Evolutionary conservation across 64 coral and sea anemone species (phyloP).

Genomic region (Porites lutea): DNA sequence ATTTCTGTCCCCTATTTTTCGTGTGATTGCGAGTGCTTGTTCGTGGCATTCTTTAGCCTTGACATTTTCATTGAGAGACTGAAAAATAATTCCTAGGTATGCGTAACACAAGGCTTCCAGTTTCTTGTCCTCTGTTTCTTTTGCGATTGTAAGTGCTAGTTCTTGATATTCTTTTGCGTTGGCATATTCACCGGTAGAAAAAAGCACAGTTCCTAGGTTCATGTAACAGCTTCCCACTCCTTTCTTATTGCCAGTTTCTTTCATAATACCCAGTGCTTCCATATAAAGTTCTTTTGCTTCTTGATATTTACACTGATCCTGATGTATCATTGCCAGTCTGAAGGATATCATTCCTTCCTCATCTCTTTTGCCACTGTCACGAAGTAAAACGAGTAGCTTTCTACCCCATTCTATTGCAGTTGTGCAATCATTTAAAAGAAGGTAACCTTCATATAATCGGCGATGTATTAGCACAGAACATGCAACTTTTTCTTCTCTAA

Average conservation of each 20-base stretch:
- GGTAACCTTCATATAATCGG: background rate
- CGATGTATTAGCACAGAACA: background rate
- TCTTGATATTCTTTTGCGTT: background rate
- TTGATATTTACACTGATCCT: background rate
- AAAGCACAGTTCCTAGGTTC: background rate
- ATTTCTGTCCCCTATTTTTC: background rate
- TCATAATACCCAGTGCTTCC: background rate
- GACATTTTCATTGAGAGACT: background rate
- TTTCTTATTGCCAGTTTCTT: background rate
- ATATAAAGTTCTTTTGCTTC: background rate
- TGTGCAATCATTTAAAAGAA: background rate
- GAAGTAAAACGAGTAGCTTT: background rate
- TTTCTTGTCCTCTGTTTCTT: background rate
- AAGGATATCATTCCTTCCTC: background rate
- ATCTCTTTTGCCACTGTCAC: background rate
- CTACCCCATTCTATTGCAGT: background rate
- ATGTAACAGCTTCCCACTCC: background rate
- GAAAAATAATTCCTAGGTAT: background rate
- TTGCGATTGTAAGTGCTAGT: background rate
- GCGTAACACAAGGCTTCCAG: background rate
- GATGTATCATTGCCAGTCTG: background rate
- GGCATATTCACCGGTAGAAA: background rate
- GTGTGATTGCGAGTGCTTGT: background rate
- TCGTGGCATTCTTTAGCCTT: background rate
- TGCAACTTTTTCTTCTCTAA: background rate